A percentile compares a stretch with the other conserved stretches of the same genome.
phyloP scores from a whole-genome alignment of 1,140 invertebrate genomes.

The Apis dorsata region DNA sequence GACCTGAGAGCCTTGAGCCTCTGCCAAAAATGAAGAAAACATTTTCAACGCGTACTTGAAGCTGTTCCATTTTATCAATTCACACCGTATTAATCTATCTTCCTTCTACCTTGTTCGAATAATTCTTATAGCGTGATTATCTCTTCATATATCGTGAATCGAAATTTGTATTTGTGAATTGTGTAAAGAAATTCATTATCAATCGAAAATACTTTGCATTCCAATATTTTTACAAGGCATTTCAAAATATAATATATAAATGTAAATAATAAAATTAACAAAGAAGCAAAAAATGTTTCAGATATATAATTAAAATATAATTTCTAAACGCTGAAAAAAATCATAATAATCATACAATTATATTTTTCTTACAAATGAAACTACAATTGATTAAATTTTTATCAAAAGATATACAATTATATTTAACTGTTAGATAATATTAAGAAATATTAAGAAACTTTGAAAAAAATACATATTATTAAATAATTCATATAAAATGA shows the following conservation, averaged over 20 bases:
- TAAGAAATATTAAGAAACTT: neutral
- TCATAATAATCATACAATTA: neutral
- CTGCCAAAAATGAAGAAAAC: slow-evolving; percentile 78
- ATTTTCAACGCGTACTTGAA: slow-evolving; percentile 68
- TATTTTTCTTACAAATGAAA: neutral
- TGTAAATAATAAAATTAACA: too few relatives aligned
- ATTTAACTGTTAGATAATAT: neutral
- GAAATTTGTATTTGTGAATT: neutral
- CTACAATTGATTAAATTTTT: neutral
- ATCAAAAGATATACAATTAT: too few relatives aligned
- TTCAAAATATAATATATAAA: neutral
- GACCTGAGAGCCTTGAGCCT: slow-evolving; percentile 71
- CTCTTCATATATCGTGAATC: neutral
- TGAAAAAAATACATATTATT: neutral
- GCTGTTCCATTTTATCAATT: slow-evolving; percentile 66
- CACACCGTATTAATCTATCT: slow-evolving; percentile 34
- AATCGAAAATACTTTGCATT: neutral
- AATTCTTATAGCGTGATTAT: slow-evolving; percentile 3
- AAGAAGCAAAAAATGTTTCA: too few relatives aligned
- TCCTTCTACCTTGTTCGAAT: slow-evolving; percentile 11
- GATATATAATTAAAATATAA: neutral
- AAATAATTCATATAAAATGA: neutral
- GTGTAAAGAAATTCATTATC: neutral
- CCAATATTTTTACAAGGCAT: neutral
- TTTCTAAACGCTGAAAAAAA: neutral